Evolutionary conservation across 37 sponge, comb jelly and placozoan species (phyloP).

Genomic region (Dysidea cf. avara): DNA sequence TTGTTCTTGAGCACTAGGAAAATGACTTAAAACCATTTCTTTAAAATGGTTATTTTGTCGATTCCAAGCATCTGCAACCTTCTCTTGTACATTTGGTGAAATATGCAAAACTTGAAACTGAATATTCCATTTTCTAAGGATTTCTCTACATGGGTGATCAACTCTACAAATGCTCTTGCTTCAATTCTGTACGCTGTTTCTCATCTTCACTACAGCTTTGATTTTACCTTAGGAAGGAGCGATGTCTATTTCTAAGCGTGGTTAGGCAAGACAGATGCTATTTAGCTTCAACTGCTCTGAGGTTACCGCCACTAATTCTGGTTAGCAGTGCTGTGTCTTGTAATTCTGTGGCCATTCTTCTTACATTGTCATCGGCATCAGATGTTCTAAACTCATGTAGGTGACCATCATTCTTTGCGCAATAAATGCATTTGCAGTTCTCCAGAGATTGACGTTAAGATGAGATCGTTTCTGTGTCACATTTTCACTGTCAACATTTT

Average conservation of each 20-base stretch:
- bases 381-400: no score
- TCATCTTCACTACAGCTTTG: neutral
- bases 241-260: no score
- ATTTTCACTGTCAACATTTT: no score
- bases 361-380: no score
- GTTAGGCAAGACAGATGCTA: conserved; percentile 17
- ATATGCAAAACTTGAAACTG: conserved; percentile 8
- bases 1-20: conserved; percentile 20
- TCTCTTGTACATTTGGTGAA: conserved; percentile 11
- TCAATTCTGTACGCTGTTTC: neutral
- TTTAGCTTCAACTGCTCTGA: conserved; percentile 22
- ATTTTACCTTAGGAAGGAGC: neutral
- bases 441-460: no score
- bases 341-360: no score
- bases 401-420: no score
- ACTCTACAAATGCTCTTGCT: conserved; percentile 28
- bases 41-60: conserved; percentile 14
- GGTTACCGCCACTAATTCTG: conserved; percentile 3
- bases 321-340: conserved; percentile 3
- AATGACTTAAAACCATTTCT: conserved; percentile 8
- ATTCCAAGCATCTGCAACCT: neutral
- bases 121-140: conserved; percentile 20
- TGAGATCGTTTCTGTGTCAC: no score
- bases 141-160: conserved; percentile 3
- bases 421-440: no score